Base-by-base conservation (phyloP, 1,140 invertebrate species). In the Drosophila parabipectinata region DNA sequence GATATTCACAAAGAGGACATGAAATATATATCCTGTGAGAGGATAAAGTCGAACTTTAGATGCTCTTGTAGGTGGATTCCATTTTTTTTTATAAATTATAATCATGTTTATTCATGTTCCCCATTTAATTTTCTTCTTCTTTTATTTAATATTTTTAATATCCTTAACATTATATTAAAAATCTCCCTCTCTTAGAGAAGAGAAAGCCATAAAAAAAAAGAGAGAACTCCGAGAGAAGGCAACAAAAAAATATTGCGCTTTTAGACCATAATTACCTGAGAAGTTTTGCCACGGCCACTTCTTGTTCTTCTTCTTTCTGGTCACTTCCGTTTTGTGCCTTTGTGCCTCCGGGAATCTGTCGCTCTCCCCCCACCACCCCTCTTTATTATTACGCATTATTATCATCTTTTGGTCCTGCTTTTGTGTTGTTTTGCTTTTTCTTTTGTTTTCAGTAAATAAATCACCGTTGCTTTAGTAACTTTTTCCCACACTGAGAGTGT, bases 371-470 rank as follows among this genome's bases (percentile, higher is more conserved):
- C 14, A 7, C 30, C 7, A 1, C 41, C 34, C 32, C 59, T 75
- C 73, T 80, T 85, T 66, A 82, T 85, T 85, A 85, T 85, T 85
- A 82, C 66, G 69, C 84, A 87, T 85, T 85, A 85, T 87, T 87
- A 82, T 85, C 48, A 41, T 69, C 54, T 56, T 52, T 61, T 52
- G 50, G 50, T 50, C 56, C 52, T 44, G 37, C 57, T 54, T 73
- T 55, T 73, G 59, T 57, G 21, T 21, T 21, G 21, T 77, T 45
- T 67, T 57, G 62, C 73, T 51, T 56, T 53, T 72, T 61, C 66
- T 72, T 80, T 80, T 88, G 82, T 87, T 87, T 88, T 82, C 66
- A 87, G 82, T 87, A 88, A 87, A 87, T 87, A 87, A 87, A 87
- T 87, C 83, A 88, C 72, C 79, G 72, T 77, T 66, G 57, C 66